Evolutionary conservation across 1,140 invertebrate genomes (phyloP), one percentile per base, ranked within the genome.

Genomic region (Theocolax elegans): DNA sequence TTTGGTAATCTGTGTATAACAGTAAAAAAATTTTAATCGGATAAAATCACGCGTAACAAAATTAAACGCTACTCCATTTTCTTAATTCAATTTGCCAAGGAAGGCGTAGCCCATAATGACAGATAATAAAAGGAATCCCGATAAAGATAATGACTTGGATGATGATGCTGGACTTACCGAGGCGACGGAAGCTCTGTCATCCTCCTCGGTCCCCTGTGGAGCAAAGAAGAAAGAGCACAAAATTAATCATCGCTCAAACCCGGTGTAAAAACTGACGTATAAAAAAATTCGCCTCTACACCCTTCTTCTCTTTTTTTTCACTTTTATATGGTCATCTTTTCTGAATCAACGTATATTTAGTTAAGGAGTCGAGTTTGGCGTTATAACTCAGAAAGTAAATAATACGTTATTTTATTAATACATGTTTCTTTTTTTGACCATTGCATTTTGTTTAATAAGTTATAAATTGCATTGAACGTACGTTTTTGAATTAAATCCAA

Each of bases 161-260:
- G 31, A 62, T 62, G 71, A 74, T 73, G 70, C 71, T 75, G 67
- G 76, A 89, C 88, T 90, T 86, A 91, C 89, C 81, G 89, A 89
- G 72, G 87, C 88, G 70, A 92, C 89, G 73, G 91, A 92, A 81
- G 88, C 89, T 78, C 89, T 87, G 82, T 92, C 91, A 82, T 92
- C 91, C 75, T 93, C 92, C 72, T 91, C 90, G 59, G 87, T 83
- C 73, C 88, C 89, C 89, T 91, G 89, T 70, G 82, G 86, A 87
- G 78, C 87, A 85, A 87, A 84, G 76, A 84, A 84, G 83, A 79
- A 74, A 76, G 59, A 49, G 65, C 48, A 49, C 42, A 72, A 49
- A 25, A 59, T 59, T 59, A 49, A 58, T 35, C 38, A 46, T 60
- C 44, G 58, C 49, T 72, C 17, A 62, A 67, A 56, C 35, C 40